Evolutionary conservation across 2,888 invertebrate genomes (phyloP).

Genomic region (Zele albiditarsus): DNA sequence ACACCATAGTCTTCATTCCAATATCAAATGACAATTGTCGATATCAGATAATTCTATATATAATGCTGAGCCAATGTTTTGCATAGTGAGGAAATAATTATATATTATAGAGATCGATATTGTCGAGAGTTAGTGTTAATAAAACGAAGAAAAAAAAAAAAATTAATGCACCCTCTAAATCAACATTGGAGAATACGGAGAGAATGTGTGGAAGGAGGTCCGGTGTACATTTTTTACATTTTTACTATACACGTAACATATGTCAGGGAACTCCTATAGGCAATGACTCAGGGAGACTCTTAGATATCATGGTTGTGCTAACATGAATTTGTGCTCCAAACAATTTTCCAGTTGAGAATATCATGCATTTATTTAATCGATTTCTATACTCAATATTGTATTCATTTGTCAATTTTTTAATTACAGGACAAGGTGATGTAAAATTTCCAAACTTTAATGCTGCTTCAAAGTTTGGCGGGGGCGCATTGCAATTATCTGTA

Average conservation of each 20-base stretch:
- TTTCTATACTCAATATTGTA: neutral
- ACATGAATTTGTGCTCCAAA: too few species aligned
- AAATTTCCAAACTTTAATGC: constrained; percentile 43
- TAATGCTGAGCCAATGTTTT: neutral
- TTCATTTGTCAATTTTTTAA: neutral
- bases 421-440: constrained; percentile 63
- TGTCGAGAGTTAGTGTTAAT: neutral
- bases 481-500: constrained; percentile 52
- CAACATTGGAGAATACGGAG: neutral
- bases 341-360: too few species aligned
- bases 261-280: constrained; percentile 36
- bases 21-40: neutral
- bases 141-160: neutral
- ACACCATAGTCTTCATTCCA: neutral
- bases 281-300: too few species aligned
- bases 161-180: constrained; percentile 21
- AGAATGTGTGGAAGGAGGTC: neutral
- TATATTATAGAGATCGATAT: neutral
- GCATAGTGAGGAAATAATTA: neutral
- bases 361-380: too few species aligned
- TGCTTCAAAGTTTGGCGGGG: constrained; percentile 50
- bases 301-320: too few species aligned
- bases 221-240: constrained; percentile 16
- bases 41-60: neutral
- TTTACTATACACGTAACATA: constrained; percentile 42